Evolutionary conservation across 2,888 invertebrate species (phyloP).

Genomic region (Allophyes oxyacanthae): DNA sequence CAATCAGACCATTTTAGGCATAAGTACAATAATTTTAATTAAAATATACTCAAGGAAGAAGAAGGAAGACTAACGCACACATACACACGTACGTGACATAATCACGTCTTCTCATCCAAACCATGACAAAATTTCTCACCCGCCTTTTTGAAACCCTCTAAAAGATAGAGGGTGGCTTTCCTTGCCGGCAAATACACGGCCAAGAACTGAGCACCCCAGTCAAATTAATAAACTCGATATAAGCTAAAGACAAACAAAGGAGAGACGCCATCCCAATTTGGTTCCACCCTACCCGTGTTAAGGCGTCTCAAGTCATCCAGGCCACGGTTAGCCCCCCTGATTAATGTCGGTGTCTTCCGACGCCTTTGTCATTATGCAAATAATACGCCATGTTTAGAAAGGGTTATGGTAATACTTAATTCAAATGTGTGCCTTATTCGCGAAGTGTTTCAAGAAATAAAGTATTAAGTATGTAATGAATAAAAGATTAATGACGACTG

Average conservation of each 20-base stretch:
- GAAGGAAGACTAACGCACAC: too few species aligned
- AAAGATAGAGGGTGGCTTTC: too few species aligned
- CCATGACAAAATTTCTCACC: too few species aligned
- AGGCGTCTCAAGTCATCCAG: conserved; percentile 41
- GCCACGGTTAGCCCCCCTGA: conserved; percentile 45
- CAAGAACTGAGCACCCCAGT: too few species aligned
- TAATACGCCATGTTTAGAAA: conserved; percentile 44
- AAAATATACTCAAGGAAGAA: too few species aligned
- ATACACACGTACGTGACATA: too few species aligned
- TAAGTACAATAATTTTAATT: too few species aligned
- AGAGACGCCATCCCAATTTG: conserved; percentile 4
- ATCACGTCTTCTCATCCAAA: too few species aligned
- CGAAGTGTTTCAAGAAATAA: conserved; percentile 20
- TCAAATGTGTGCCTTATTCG: conserved; percentile 29
- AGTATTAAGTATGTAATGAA: neutral
- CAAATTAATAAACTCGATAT: neutral
- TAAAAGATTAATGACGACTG: neutral
- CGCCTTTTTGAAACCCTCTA: too few species aligned
- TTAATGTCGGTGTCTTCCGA: conserved; percentile 66
- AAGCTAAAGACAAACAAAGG: neutral
- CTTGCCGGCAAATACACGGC: too few species aligned
- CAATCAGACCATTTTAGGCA: too few species aligned
- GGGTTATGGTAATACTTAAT: conserved; percentile 51
- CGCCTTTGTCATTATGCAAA: conserved; percentile 67
- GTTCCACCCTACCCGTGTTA: conserved; percentile 18